Base-by-base conservation (phyloP, 2,797 vertebrate species). In the Sparidentex hasta region DNA sequence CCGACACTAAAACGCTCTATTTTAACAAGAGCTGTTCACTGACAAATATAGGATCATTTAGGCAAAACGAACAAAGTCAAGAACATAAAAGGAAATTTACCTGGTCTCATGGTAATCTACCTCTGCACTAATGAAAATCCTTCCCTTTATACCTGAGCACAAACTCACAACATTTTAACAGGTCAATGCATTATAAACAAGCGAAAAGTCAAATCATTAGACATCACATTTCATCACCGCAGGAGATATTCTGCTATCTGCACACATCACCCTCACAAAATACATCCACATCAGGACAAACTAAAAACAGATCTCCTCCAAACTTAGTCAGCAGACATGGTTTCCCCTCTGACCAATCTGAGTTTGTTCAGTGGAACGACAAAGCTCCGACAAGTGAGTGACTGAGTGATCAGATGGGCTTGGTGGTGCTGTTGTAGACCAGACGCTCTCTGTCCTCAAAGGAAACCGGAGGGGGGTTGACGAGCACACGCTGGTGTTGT, bases 381-480 rank as follows among this genome's bases (percentile, higher is more conserved):
- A 62, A 20, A 23, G 14, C 66, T 57, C 50, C 5, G 2, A n/a
- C 7, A 12, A 47, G n/a, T n/a, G n/a, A n/a, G n/a, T n/a, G 23
- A 54, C 11, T 29, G 18, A 17, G 54, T 46, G 55, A 70, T 99
- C 96, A 98, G 84, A 98, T 95, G 82, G 97, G 97, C 78, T 96
- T 98, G 82, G 97, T 99, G 62, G 97, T 96, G 88, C 87, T 96
- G 88, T 97, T 97, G 90, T 98, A 98, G 76, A 99, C 98, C 58
- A 98, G 93, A 61, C 90, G 96, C 66, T 98, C 96, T 0, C 94
- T 96, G 94, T 98, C 96, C 81, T 97, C 97, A 0, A 95, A 92
- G 54, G 88, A 91, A 27, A 89, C 33, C 0, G 95, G 95, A 55
- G 91, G 88, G 67, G 91, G 96, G 76, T 95, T 96, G 1, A 91